A percentile compares a stretch with the other conserved stretches of the same genome.
phyloP scores from a whole-genome alignment of 2,113 vertebrate species.

The Chloropsis cyanopogon region DNA sequence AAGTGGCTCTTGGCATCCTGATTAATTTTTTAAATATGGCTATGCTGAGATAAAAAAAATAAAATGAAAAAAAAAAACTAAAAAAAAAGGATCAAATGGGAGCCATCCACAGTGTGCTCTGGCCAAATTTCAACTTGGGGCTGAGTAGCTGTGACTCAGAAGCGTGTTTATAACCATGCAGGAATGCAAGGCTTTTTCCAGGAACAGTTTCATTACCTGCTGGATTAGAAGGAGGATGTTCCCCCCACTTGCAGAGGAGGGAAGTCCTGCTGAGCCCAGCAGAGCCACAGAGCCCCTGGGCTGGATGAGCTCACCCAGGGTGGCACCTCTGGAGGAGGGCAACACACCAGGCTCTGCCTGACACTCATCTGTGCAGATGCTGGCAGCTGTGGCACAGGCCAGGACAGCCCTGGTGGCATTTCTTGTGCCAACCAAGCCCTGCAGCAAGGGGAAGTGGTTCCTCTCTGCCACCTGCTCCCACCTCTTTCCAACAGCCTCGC shows the following conservation, averaged over 20 bases:
- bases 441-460: not conserved
- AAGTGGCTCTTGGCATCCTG: constrained; percentile 8
- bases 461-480: not conserved
- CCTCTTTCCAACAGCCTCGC: not conserved
- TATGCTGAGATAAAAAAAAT: not conserved
- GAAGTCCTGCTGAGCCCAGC: not conserved
- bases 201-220: constrained; percentile 16
- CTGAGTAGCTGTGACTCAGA: constrained; percentile 43
- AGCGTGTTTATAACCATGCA: not conserved
- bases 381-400: not conserved
- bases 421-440: not conserved
- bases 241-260: not conserved
- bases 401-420: not conserved
- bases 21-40: not conserved
- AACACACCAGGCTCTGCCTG: too few species aligned
- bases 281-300: not conserved
- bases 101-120: not conserved
- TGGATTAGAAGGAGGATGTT: not conserved
- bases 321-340: too few species aligned
- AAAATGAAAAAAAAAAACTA: not conserved
- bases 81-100: not conserved
- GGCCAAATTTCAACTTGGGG: constrained; percentile 22
- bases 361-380: not conserved
- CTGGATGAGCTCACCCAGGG: too few species aligned
- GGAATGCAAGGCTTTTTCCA: not conserved